Evolutionary conservation across 2,113 vertebrate genomes (phyloP), one percentile per base, ranked within the genome.

Genomic region (Pampusana beccarii): DNA sequence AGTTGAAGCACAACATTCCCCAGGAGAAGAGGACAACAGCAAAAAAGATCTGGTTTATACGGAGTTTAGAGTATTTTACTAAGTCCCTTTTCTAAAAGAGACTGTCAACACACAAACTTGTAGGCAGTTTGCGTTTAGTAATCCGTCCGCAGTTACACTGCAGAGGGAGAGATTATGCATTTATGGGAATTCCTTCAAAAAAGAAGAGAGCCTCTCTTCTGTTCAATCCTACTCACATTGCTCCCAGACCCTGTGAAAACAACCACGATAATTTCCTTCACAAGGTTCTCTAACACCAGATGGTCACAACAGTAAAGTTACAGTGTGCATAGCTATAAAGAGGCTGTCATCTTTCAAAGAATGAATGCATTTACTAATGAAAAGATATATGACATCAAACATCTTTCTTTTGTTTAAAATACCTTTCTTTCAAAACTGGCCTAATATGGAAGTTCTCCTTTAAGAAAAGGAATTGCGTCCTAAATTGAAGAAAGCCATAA

Each of bases 11-110:
- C 11, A 62, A 7, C 21, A 53, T 11, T 25, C 24, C 24, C 31
- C 1, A 0, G 28, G 15, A 69, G 17, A 17, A 11, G 2, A 34
- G 6, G 14, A 26, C 0, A 2, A 18, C 14, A 19, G 50, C 1
- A 4, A 24, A 70, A 90, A 58, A 73, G 21, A 9, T 15, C 34
- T 19, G 23, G 5, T 2, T 24, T 17, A 10, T 0, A 8, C 16
- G 17, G 11, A 42, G 4, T 3, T 19, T 0, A 11, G 14, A 31
- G 1, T 1, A 23, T 5, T 8, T 18, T 9, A 26, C 17, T 3
- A 6, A 5, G 36, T 13, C 33, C 38, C 10, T 23, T n/a, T 5
- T 34, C 5, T 1, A 1, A 23, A 66, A 28, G 38, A 12, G 10
- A 19, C 15, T 16, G 16, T 1, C n/a, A 31, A 15, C 50, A 38